These are phyloP conservation scores for Psittacula derbiana DNA, from an alignment of 2,797 vertebrate genomes.

Conservation along the genomic window DNA sequence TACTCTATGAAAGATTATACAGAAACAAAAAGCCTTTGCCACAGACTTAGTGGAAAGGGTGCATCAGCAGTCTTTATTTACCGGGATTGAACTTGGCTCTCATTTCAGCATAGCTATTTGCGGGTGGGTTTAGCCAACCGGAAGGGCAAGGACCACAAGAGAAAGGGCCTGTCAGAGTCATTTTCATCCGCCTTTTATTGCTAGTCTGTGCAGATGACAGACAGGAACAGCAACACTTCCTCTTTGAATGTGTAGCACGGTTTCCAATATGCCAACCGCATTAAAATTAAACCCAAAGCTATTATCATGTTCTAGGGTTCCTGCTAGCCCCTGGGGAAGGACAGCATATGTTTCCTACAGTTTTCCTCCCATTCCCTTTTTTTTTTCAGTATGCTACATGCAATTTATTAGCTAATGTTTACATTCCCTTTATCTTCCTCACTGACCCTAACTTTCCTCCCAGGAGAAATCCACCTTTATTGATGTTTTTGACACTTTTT, in stretches of 20 bases:
- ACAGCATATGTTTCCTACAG: neutral
- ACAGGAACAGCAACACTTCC: neutral
- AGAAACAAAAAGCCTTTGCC: constrained; percentile 26
- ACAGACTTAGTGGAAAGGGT: neutral
- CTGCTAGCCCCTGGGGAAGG: neutral
- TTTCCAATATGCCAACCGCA: constrained; percentile 3
- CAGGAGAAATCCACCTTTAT: neutral
- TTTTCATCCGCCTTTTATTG: constrained; percentile 36
- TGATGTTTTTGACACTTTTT: neutral
- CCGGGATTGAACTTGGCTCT: neutral
- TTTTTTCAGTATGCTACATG: neutral
- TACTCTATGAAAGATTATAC: neutral
- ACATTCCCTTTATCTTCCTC: neutral
- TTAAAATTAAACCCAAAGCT: constrained; percentile 13
- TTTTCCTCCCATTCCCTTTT: neutral
- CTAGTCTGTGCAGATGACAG: neutral
- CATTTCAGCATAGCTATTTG: neutral
- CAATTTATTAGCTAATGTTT: constrained; percentile 15
- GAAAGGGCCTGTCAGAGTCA: constrained; percentile 8
- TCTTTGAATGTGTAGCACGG: neutral
- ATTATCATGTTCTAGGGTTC: neutral
- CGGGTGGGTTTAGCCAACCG: neutral
- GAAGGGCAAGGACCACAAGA: constrained; percentile 29
- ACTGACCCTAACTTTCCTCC: neutral
- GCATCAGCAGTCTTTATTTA: constrained; percentile 43